phyloP scores from a whole-genome alignment of 2,113 vertebrate species.

The Gobius niger region DNA sequence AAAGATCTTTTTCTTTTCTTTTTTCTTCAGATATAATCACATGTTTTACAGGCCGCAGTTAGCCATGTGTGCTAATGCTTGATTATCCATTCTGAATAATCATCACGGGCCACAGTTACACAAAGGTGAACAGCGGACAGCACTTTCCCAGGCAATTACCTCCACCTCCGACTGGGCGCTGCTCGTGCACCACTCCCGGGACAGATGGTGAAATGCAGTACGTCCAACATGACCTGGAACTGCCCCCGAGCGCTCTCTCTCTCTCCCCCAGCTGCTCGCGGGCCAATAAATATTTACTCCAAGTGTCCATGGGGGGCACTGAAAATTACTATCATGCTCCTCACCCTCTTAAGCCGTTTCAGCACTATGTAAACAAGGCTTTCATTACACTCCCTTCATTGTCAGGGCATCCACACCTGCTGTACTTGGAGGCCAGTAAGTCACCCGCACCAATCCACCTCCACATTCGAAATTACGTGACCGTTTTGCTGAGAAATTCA shows the following conservation, averaged over 20 bases:
- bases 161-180: neutral
- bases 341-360: neutral
- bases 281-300: slow-evolving; percentile 3
- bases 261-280: slow-evolving; percentile 3
- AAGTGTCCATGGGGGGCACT: neutral
- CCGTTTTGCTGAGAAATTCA: too few relatives aligned
- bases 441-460: neutral
- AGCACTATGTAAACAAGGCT: neutral
- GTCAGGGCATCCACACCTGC: neutral
- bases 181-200: neutral
- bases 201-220: slow-evolving; percentile 17
- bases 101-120: slow-evolving; percentile 20
- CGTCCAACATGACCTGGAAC: slow-evolving; percentile 9
- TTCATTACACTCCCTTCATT: neutral
- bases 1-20: slow-evolving; percentile 20
- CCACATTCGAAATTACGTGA: too few relatives aligned
- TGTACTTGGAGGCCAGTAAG: neutral
- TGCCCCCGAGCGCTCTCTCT: neutral
- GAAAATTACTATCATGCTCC: slow-evolving; percentile 1
- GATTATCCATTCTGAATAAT: slow-evolving; percentile 38
- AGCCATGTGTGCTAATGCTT: slow-evolving; percentile 18
- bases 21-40: slow-evolving; percentile 36
- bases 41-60: slow-evolving; percentile 17
- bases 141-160: slow-evolving; percentile 22
- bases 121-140: slow-evolving; percentile 15